phyloP scores from a whole-genome alignment of 2,113 vertebrate species.

The Struthio camelus region DNA sequence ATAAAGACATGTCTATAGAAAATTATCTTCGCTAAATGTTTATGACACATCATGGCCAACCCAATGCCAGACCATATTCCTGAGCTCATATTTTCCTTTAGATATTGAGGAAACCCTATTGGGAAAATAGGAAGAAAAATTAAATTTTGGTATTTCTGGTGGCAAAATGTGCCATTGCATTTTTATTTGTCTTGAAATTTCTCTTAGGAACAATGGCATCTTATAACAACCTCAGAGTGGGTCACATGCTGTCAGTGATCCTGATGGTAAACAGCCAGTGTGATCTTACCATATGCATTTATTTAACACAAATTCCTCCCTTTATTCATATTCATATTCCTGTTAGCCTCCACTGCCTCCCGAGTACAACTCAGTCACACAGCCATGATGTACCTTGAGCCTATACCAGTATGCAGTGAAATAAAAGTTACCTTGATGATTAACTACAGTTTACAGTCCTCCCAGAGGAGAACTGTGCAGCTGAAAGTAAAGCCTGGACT shows the following conservation, averaged over 20 bases:
- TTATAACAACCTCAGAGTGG: background rate
- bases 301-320: background rate
- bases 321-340: background rate
- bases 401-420: background rate
- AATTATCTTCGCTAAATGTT: background rate
- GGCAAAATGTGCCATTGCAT: background rate
- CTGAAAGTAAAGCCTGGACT: background rate
- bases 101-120: background rate
- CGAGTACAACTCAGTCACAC: background rate
- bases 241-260: background rate
- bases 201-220: background rate
- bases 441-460: background rate
- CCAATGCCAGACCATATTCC: background rate
- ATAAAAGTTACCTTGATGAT: background rate
- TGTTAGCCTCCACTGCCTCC: background rate
- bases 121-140: background rate
- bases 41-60: background rate
- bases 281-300: background rate
- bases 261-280: slow-evolving; percentile 12
- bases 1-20: background rate
- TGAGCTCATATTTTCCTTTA: background rate
- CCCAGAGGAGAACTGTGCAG: background rate
- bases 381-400: background rate
- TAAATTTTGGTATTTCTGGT: background rate
- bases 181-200: background rate